Evolutionary conservation across 1,140 invertebrate species (phyloP), one percentile per base, ranked within the genome.

Genomic region (Drosophila virilis): DNA sequence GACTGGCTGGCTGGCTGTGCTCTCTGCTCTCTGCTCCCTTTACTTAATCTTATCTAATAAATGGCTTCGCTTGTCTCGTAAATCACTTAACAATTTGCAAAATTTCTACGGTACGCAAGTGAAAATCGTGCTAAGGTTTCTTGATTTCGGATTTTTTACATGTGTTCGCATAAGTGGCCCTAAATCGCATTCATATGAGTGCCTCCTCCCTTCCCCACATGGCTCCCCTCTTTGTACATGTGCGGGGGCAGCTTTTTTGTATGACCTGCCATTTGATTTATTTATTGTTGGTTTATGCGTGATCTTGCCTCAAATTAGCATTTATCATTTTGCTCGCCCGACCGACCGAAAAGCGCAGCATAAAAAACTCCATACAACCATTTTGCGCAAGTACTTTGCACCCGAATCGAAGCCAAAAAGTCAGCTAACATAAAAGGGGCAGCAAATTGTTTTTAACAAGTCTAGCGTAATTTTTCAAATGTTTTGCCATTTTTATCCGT

Each of bases 11-110:
- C 6, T 57, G n/a, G 17, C 22, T 15, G 1, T 46, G 37, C 15
- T 33, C 3, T 43, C 33, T 68, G 52, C 73, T 54, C 60, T 43
- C 43, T 89, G 84, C 80, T 80, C 77, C 84, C 80, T 91, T 82
- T 86, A 79, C 75, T 91, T 91, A 91, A 91, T 85, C 86, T 80
- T 86, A 85, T 91, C 86, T 90, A 91, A 91, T 80, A 91, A 91
- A 91, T 91, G 80, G 90, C 90, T 85, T 91, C 74, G 85, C 83
- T 80, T 91, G 90, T 91, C 84, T 89, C 91, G 91, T 92, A 92
- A 92, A 92, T 92, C 91, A 92, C 91, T 91, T 91, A 91, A 90
- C 91, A 92, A 92, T 92, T 91, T 92, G 88, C 85, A 89, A 78
- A 78, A 78, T 35, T 64, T 68, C 22, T 64, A 51, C 57, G 51